Evolutionary conservation across 1,140 invertebrate genomes (phyloP).

Genomic region (Venustaconcha ellipsiformis): DNA sequence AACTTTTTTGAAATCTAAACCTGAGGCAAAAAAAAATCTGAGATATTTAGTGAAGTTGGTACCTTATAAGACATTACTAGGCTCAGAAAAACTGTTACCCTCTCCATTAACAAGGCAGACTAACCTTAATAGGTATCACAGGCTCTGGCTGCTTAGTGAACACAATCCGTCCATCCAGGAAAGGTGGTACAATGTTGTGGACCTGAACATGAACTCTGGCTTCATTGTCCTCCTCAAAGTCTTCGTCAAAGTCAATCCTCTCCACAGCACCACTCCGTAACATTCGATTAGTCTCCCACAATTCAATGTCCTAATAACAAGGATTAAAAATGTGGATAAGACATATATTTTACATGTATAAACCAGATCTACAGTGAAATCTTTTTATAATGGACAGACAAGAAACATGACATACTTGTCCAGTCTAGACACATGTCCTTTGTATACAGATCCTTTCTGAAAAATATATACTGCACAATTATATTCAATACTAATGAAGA

Average conservation of each 20-base stretch:
- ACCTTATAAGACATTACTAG: no score
- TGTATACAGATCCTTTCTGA: no score
- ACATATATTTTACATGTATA: neutral
- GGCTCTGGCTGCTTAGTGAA: constrained; percentile 99
- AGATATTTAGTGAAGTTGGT: no score
- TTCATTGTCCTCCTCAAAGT: constrained; percentile 92
- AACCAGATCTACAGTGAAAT: no score
- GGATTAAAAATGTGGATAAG: neutral
- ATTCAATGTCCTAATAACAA: constrained; percentile 84
- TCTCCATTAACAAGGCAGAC: constrained; percentile 5
- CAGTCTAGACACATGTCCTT: no score
- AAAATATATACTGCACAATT: no score
- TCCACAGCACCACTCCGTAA: constrained; percentile 95
- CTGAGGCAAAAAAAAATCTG: no score
- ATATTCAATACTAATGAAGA: no score
- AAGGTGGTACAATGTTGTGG: constrained; percentile 98
- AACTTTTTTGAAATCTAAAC: no score
- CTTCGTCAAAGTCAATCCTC: constrained; percentile 89
- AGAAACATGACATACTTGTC: no score
- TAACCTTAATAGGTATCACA: constrained; percentile 85
- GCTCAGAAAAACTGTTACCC: no score
- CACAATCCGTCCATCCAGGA: constrained; percentile 97
- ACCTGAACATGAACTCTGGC: constrained; percentile 95
- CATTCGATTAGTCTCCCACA: constrained; percentile 99
- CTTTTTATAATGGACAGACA: no score